Percentiles rank a stretch among this genome's conserved stretches.
phyloP scores from a whole-genome alignment of 2,888 invertebrate species.

The Microchrysa polita region DNA sequence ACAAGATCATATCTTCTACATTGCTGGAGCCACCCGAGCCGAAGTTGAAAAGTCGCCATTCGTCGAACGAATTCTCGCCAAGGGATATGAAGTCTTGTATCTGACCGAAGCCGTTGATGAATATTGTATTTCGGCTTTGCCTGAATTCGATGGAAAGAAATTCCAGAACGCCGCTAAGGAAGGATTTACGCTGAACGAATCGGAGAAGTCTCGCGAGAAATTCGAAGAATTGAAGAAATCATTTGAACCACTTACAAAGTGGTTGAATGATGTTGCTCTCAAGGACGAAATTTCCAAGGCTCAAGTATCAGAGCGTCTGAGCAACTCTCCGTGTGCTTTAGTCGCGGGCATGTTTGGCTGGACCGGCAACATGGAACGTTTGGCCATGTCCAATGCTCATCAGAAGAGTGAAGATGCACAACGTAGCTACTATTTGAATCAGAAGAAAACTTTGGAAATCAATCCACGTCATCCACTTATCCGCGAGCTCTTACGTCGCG shows the following conservation, averaged over 20 bases:
- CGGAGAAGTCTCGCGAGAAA: slow-evolving; percentile 75
- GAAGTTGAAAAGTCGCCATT: slow-evolving; percentile 95
- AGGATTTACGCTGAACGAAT: slow-evolving; percentile 86
- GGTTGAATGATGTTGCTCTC: slow-evolving; percentile 85
- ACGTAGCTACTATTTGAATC: slow-evolving; percentile 84
- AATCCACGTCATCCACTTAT: slow-evolving; percentile 98
- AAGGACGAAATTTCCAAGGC: slow-evolving; percentile 84
- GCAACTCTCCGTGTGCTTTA: slow-evolving; percentile 93
- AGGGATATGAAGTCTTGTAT: slow-evolving; percentile 95
- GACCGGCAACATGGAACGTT: slow-evolving; percentile 99
- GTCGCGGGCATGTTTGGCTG: slow-evolving; percentile 97
- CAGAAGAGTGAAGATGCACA: slow-evolving; percentile 94
- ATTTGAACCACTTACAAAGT: slow-evolving; percentile 89
- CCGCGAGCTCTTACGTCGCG: slow-evolving; percentile 85
- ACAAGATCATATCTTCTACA: slow-evolving; percentile 95
- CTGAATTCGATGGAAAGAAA: slow-evolving; percentile 98
- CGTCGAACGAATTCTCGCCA: slow-evolving; percentile 90
- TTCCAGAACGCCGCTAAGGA: slow-evolving; percentile 99
- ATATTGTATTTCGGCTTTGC: slow-evolving; percentile 94
- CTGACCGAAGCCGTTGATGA: slow-evolving; percentile 98
- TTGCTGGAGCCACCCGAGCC: slow-evolving; percentile 86
- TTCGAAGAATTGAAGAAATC: slow-evolving; percentile 79
- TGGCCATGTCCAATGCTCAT: slow-evolving; percentile 95
- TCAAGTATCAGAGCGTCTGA: slow-evolving; percentile 85
- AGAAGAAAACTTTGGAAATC: slow-evolving; percentile 97